A percentile compares a stretch with the other conserved stretches of the same genome.
Evolutionary conservation across 2,113 vertebrate genomes (phyloP).

Genomic region (Ornithorhynchus anatinus): DNA sequence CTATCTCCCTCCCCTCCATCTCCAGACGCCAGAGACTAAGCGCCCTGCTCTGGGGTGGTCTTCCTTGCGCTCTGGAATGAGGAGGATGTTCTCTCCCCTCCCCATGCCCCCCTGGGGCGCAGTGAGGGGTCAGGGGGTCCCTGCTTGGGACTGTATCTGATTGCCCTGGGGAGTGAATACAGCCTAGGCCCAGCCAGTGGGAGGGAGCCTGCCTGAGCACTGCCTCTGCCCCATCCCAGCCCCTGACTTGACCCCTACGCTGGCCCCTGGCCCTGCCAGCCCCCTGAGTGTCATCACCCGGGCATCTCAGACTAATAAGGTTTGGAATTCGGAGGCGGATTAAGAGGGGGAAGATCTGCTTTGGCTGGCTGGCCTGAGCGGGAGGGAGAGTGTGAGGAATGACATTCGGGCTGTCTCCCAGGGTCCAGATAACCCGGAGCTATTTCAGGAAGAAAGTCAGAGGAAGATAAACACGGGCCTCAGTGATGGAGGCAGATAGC

Average conservation of each 20-base stretch:
- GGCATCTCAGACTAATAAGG: background rate
- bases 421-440: background rate
- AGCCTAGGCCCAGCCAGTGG: no score
- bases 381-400: background rate
- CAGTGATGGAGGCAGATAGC: slow-evolving; percentile 34
- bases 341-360: background rate
- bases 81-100: background rate
- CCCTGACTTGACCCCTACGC: no score
- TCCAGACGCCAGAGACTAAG: no score
- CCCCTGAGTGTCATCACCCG: no score
- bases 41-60: no score
- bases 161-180: no score
- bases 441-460: slow-evolving; percentile 53
- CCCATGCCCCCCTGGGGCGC: no score
- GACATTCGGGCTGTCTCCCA: background rate
- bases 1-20: no score
- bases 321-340: slow-evolving; percentile 40
- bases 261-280: no score
- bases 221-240: no score
- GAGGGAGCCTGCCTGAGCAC: rapidly evolving
- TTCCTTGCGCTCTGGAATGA: background rate
- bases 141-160: no score
- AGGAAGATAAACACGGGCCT: slow-evolving; percentile 40
- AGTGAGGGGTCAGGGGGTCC: no score
- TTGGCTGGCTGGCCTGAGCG: rapidly evolving